Base-by-base conservation (phyloP, 2,797 vertebrate species). In the Danio jaintianensis region DNA sequence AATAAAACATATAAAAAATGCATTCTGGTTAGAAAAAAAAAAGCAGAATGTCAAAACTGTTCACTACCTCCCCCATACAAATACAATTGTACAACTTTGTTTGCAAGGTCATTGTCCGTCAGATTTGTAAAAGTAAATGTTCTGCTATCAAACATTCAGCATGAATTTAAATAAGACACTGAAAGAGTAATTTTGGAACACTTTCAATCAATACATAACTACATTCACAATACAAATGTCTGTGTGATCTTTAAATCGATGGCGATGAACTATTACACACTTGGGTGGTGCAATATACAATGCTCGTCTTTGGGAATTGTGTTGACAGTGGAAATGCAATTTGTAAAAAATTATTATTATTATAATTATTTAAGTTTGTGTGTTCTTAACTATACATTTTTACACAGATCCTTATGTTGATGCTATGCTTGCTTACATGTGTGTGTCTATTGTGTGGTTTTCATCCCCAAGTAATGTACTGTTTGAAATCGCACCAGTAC, bases 121-220 rank as follows among this genome's bases (percentile, higher is more conserved):
- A 68, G 79, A 85, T 79, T 71, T 71, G 10, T 83, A 50, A 84
- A 82, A 83, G 72, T 84, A 82, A 62, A 75, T 75, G 79, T 89
- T 81, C 86, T 61, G 73, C 82, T 79, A 84, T 85, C 16, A 58
- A 84, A 88, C 83, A 85, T 82, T 36, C 29, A 83, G 64, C 56
- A 59, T 80, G 67, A 83, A 88, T 84, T 85, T 82, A 89, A 89
- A 80, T 89, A 86, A 86, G 82, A 84, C 81, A 85, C 69, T 72
- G 76, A 86, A 85, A 86, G 84, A 89, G 84, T 66, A 66, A 83
- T 80, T 87, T 87, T 89, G 78, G 84, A 85, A 86, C 85, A 88
- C 82, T 86, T 86, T 86, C 77, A 63, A 80, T 75, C 48, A 84
- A 77, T 78, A 63, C 72, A 48, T 85, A 82, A 84, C 79, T 86